Evolutionary conservation across 2,888 invertebrate species (phyloP), one percentile per base, ranked within the genome.

Genomic region (Athalia rosae): DNA sequence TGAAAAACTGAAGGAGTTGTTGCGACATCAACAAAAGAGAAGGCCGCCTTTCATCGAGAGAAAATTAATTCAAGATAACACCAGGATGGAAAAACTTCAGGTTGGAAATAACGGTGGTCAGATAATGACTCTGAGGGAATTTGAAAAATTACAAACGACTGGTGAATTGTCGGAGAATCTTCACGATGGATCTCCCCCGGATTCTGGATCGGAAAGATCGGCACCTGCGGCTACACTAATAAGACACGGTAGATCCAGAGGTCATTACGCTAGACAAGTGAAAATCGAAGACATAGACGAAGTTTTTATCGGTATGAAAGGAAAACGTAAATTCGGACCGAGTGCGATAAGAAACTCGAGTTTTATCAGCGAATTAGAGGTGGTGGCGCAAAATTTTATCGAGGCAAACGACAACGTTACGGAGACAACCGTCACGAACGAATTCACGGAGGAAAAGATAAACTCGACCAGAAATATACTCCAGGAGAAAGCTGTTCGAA

Each of bases 201-300:
- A 81, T 69, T 81, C 81, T 45, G 82, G 66, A 15, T 80, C 84
- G 66, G 87, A 86, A 58, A 85, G 82, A 63, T 84, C 85, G 28
- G 28, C 28, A 11, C 74, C 74, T 4, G 74, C 61, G 41, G 69
- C 79, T 43, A 79, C 85, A 7, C 84, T 85, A 80, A 92, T 92
- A 79, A 89, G 92, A 58, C 92, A 92, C 83, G 87, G 91, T 28
- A 87, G 91, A 67, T 92, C 92, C 0, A 85, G 91, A 6, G 86
- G 82, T 59, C 89, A 90, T 78, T 85, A 90, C 9, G 79, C 78
- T 0, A 81, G 87, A 43, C 82, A 85, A 78, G 58, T 78, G n/a
- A 80, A 79, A 66, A 77, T 79, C 41, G 81, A 82, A 13, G 80
- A 80, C 56, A 9, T 76, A 41, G 79, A 77, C 43, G 76, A 77